Evolutionary conservation across 2,797 vertebrate species (phyloP).

Genomic region (Dallia pectoralis): DNA sequence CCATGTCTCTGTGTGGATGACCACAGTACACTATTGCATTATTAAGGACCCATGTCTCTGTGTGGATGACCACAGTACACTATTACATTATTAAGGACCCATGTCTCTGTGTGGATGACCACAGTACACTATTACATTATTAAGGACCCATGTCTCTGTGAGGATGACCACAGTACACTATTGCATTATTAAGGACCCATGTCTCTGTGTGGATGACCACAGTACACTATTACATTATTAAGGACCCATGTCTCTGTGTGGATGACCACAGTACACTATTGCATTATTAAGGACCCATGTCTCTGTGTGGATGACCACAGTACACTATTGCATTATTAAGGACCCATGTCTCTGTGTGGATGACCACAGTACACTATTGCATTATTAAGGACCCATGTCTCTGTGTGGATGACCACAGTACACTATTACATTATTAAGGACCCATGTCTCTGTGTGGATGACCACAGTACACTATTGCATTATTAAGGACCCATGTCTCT

Average conservation of each 20-base stretch:
- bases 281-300: not conserved
- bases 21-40: not conserved
- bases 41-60: not conserved
- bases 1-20: not conserved
- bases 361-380: not conserved
- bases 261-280: not conserved
- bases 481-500: not conserved
- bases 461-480: not conserved
- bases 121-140: not conserved
- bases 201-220: not conserved
- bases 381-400: not conserved
- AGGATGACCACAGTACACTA: not conserved
- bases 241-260: not conserved
- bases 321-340: not conserved
- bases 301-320: not conserved
- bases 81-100: not conserved
- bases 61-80: not conserved
- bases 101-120: not conserved
- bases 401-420: not conserved
- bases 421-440: not conserved
- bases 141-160: not conserved
- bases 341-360: not conserved
- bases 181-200: not conserved
- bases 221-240: not conserved
- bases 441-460: not conserved